Evolutionary conservation across 2,888 invertebrate species (phyloP), one percentile per base, ranked within the genome.

Genomic region (Marronus borbonicus): DNA sequence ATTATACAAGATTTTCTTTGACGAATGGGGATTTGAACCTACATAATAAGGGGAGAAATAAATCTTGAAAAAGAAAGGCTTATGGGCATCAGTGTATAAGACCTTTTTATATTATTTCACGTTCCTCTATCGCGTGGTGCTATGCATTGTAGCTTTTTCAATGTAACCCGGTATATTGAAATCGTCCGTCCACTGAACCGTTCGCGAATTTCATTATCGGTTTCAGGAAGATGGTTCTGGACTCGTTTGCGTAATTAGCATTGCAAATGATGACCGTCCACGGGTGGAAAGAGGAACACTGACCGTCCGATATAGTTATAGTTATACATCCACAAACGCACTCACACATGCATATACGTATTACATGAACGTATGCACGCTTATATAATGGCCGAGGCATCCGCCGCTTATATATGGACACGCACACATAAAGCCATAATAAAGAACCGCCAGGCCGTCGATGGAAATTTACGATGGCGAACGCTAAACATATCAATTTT

Each of bases 231-330:
- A 79, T 80, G 76, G 76, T 79, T 80, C 76, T 36, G 31, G 78
- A 80, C 79, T 49, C 68, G 80, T 79, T 80, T 76, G 72, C 75
- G 76, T 69, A 79, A 80, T 80, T 80, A 80, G 77, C 80, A 80
- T 80, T 80, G 80, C 80, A 80, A 79, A 80, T 80, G 76, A 31
- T 49, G 75, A 44, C 52, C 10, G 52, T 24, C 52, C 72, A 69
- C 52, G 44, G 44, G 72, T 77, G 79, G 66, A 78, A 44, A 77
- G 50, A 49, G 49, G 31, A 72, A 58, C 65, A 39, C 39, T 66
- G 65, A 66, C 65, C 65, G 62, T 36, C 20, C 55, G 55, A 20
- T 58, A 58, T 58, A 58, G 44, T 66, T 66, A 49, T 66, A 39
- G 65, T 66, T 66, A 44, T 12, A 66, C 20, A 14, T 66, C n/a